Percentiles rank a stretch among this genome's conserved stretches.
These are phyloP conservation scores for Rhynchomys soricoides DNA, from an alignment of 2,113 vertebrate genomes.

Conservation along the genomic window DNA sequence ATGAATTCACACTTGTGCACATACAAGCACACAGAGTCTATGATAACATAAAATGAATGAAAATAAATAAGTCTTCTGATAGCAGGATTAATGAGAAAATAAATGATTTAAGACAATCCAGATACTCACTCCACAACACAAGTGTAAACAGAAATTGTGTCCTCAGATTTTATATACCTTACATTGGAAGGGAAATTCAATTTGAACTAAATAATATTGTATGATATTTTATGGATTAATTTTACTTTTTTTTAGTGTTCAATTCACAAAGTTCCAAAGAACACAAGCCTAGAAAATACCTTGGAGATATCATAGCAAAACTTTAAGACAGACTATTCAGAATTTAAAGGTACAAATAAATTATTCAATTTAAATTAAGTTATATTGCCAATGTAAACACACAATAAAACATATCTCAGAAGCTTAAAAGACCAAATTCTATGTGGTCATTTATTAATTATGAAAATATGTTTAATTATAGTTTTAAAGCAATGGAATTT, in stretches of 20 bases:
- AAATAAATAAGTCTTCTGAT: neutral
- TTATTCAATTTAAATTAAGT: too few species aligned
- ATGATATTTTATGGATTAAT: too few species aligned
- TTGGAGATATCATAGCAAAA: neutral
- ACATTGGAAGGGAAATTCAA: neutral
- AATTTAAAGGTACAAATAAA: neutral
- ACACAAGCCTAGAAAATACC: neutral
- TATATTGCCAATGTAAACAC: too few species aligned
- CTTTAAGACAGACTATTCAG: neutral
- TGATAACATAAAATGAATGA: neutral
- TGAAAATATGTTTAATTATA: too few species aligned
- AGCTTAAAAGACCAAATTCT: too few species aligned
- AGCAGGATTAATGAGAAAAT: neutral
- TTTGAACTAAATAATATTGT: neutral
- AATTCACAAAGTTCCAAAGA: neutral
- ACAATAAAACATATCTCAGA: too few species aligned
- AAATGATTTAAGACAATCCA: neutral
- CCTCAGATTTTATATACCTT: fast-evolving
- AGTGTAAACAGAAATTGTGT: neutral
- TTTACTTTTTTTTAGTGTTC: neutral
- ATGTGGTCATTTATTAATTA: too few species aligned
- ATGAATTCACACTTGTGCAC: neutral
- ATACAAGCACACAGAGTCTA: too few species aligned
- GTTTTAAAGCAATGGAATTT: too few species aligned
- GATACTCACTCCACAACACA: fast-evolving